Percentiles rank a stretch among this genome's conserved stretches.
Evolutionary conservation across 2,888 invertebrate genomes (phyloP).

Genomic region (Lypha dubia): DNA sequence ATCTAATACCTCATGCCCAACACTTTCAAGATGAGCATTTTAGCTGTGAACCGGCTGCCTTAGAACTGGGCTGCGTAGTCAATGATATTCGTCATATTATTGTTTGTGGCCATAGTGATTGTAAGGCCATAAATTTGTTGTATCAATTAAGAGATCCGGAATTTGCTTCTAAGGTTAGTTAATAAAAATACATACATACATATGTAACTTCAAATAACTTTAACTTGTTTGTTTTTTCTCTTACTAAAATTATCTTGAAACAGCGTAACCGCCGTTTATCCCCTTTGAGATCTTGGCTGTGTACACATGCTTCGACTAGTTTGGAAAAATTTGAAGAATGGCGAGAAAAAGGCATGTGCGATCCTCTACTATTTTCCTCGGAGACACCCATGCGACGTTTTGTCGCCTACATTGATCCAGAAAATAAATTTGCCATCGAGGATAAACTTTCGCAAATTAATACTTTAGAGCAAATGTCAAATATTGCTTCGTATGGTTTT

Average conservation of each 20-base stretch:
- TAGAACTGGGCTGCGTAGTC: constrained; percentile 96
- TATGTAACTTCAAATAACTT: not conserved
- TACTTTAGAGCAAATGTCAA: constrained; percentile 95
- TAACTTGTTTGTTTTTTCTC: not conserved
- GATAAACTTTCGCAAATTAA: constrained; percentile 98
- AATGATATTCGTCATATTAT: constrained; percentile 96
- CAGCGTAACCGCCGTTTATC: constrained; percentile 91
- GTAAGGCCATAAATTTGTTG: constrained; percentile 98
- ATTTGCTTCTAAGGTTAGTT: constrained; percentile 87
- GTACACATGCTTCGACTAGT: constrained; percentile 92
- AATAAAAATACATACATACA: too few species aligned
- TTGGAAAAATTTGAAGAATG: constrained; percentile 92
- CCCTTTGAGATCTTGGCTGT: constrained; percentile 95
- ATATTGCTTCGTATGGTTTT: constrained; percentile 96
- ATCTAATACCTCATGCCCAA: constrained; percentile 95
- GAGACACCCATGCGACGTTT: constrained; percentile 94
- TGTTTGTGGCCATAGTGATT: constrained; percentile 98
- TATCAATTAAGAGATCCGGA: constrained; percentile 91
- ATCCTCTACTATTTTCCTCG: constrained; percentile 92
- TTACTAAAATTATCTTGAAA: not conserved
- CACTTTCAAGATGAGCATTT: constrained; percentile 93
- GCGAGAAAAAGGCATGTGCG: constrained; percentile 85
- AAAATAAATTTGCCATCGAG: constrained; percentile 92
- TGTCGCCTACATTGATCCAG: constrained; percentile 97
- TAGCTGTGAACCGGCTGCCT: constrained; percentile 97